Evolutionary conservation across 2,113 vertebrate species (phyloP).

Genomic region (Eudyptes chrysolophus): DNA sequence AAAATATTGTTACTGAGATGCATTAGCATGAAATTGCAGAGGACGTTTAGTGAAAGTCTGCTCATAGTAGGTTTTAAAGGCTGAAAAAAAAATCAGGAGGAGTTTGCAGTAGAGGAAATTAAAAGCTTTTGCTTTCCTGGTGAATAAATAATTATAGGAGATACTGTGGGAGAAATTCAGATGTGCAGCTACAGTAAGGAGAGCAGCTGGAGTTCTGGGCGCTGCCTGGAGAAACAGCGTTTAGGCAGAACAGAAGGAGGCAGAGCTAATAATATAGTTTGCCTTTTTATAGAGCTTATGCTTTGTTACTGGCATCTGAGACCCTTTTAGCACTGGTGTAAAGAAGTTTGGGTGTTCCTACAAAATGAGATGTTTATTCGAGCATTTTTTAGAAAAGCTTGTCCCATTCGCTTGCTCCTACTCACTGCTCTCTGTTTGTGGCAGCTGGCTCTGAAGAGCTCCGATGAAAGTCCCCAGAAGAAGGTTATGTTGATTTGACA

Average conservation of each 20-base stretch:
- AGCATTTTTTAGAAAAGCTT: neutral
- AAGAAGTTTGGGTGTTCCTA: neutral
- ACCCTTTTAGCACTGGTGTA: neutral
- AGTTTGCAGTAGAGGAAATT: neutral
- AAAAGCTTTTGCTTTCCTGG: neutral
- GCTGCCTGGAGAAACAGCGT: neutral
- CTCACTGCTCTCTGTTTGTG: accelerated
- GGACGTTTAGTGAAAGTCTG: neutral
- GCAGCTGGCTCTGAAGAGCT: neutral
- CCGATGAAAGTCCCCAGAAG: neutral
- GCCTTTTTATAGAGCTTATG: neutral
- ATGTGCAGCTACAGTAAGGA: neutral
- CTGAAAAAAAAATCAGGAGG: neutral
- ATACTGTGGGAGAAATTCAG: neutral
- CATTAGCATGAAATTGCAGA: neutral
- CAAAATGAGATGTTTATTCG: neutral
- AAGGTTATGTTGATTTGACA: neutral
- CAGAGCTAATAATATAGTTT: neutral
- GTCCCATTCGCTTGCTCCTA: neutral
- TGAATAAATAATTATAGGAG: neutral
- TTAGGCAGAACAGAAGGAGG: neutral
- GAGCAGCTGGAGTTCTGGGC: neutral
- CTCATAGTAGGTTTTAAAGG: neutral
- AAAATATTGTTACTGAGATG: neutral
- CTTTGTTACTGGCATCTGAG: neutral